Evolutionary conservation across 1,140 invertebrate species (phyloP).

Genomic region (Antheraea mylitta): DNA sequence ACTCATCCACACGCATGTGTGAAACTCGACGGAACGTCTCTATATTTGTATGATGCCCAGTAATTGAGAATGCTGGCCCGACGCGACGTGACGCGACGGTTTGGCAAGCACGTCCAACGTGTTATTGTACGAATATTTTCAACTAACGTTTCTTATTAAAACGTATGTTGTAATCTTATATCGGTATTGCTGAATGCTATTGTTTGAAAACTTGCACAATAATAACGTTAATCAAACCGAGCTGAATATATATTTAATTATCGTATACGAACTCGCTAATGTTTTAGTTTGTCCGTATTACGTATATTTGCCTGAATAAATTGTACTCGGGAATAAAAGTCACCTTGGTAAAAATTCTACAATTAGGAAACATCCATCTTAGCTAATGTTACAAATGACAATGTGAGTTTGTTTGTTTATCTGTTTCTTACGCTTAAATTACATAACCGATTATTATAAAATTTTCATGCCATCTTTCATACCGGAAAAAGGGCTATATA

Average conservation of each 20-base stretch:
- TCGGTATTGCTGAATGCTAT: not conserved
- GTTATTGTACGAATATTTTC: not conserved
- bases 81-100: not conserved
- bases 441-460: too few relatives aligned
- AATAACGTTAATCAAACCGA: not conserved
- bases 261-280: not conserved
- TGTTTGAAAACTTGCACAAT: not conserved
- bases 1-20: conserved; percentile 2
- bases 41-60: not conserved
- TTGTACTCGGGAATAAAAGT: not conserved
- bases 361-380: too few relatives aligned
- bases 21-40: not conserved
- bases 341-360: too few relatives aligned
- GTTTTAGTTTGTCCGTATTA: not conserved
- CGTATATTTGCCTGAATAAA: not conserved
- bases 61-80: not conserved
- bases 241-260: not conserved
- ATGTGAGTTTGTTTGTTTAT: too few relatives aligned
- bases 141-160: not conserved
- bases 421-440: too few relatives aligned
- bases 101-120: not conserved
- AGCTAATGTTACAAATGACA: too few relatives aligned
- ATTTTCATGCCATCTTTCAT: too few relatives aligned
- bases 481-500: too few relatives aligned
- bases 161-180: not conserved